phyloP scores from a whole-genome alignment of 2,113 vertebrate species.

The Paradoxurus hermaphroditus region DNA sequence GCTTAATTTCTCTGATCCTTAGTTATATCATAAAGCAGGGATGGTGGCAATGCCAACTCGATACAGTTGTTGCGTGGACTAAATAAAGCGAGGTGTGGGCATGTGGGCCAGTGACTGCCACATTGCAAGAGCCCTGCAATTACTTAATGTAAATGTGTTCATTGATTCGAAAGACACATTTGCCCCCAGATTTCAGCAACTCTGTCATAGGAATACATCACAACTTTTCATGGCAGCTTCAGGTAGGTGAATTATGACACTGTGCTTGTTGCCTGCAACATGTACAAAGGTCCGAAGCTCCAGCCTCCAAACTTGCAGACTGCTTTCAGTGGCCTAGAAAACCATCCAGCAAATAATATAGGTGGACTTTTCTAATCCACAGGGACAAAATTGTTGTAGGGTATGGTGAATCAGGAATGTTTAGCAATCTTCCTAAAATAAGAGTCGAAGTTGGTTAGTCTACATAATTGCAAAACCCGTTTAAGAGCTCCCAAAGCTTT shows the following conservation, averaged over 20 bases:
- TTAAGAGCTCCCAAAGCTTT: neutral
- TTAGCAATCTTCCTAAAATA: neutral
- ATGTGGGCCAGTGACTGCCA: neutral
- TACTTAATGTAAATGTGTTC: neutral
- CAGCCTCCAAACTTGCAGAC: neutral
- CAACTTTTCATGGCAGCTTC: neutral
- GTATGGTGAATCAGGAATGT: neutral
- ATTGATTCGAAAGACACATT: neutral
- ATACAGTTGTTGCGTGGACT: neutral
- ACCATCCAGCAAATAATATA: neutral
- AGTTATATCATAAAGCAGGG: neutral
- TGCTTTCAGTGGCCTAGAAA: neutral
- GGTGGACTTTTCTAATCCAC: neutral
- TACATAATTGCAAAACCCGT: neutral
- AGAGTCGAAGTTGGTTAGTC: neutral
- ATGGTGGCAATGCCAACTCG: neutral
- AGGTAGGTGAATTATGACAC: rapidly evolving
- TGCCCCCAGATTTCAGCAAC: neutral
- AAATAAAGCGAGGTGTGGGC: neutral
- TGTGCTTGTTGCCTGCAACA: rapidly evolving
- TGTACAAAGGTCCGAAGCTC: neutral
- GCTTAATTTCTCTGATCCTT: neutral
- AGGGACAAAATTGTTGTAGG: neutral
- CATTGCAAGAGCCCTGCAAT: neutral
- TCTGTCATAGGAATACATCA: neutral